phyloP scores from a whole-genome alignment of 2,888 invertebrate species.

The Aleiodes testaceus region DNA sequence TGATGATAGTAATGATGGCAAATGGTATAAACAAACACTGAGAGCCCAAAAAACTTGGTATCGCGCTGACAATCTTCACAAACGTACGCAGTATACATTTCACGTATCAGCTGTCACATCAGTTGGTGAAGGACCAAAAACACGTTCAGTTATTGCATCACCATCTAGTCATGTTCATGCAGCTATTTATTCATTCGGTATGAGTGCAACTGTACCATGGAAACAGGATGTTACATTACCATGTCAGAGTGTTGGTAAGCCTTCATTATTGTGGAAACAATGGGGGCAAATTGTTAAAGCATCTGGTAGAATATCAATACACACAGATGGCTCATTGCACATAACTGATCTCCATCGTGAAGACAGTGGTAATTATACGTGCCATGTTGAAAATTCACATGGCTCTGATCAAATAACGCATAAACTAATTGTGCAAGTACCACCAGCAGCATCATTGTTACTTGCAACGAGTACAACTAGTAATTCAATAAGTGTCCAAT shows the following conservation, averaged over 20 bases:
- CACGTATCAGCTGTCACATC: slow-evolving; percentile 71
- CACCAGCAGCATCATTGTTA: slow-evolving; percentile 89
- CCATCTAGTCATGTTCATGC: slow-evolving; percentile 74
- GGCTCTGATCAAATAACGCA: slow-evolving; percentile 89
- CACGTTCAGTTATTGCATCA: slow-evolving; percentile 72
- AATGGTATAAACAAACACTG: slow-evolving; percentile 64
- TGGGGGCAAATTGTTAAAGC: slow-evolving; percentile 84
- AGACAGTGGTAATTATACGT: slow-evolving; percentile 93
- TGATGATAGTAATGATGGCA: slow-evolving; percentile 64
- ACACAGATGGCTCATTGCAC: slow-evolving; percentile 81
- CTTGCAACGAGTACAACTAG: slow-evolving; percentile 88
- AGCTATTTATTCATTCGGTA: slow-evolving; percentile 73
- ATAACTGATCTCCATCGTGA: slow-evolving; percentile 85
- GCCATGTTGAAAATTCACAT: slow-evolving; percentile 87
- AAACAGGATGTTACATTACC: slow-evolving; percentile 88
- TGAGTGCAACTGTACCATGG: slow-evolving; percentile 79
- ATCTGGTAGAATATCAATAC: slow-evolving; percentile 79
- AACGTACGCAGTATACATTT: slow-evolving; percentile 72
- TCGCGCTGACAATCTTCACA: slow-evolving; percentile 69
- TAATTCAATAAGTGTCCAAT: slow-evolving; percentile 87
- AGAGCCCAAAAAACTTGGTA: slow-evolving; percentile 69
- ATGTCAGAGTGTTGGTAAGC: slow-evolving; percentile 89
- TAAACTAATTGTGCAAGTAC: slow-evolving; percentile 81
- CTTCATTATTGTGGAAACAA: slow-evolving; percentile 85
- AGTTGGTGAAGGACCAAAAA: slow-evolving; percentile 71